phyloP scores from a whole-genome alignment of 2,888 invertebrate genomes.

The Ochropacha duplaris region DNA sequence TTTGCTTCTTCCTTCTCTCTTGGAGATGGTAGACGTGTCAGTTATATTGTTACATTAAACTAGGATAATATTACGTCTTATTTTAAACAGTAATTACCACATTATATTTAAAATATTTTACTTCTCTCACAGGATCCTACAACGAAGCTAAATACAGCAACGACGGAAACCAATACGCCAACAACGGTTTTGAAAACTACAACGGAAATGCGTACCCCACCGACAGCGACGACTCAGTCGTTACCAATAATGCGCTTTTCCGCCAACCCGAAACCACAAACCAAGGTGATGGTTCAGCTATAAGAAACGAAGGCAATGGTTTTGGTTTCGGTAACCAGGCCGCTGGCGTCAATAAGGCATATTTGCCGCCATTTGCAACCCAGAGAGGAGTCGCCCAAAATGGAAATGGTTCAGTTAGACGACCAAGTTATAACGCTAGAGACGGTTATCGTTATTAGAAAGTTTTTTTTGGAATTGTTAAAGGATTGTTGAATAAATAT shows the following conservation, averaged over 20 bases:
- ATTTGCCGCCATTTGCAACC: conserved; percentile 49
- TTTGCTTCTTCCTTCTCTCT: too few species aligned
- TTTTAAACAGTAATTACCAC: too few species aligned
- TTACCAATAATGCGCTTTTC: conserved; percentile 50
- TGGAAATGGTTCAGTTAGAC: conserved; percentile 28
- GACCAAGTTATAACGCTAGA: conserved; percentile 43
- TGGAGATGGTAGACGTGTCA: too few species aligned
- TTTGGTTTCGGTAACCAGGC: conserved; percentile 11
- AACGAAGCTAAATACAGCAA: conserved; percentile 58
- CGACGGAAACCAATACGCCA: conserved; percentile 30
- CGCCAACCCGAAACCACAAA: conserved; percentile 5
- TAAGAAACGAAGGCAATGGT: conserved; percentile 9
- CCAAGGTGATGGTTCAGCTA: background rate
- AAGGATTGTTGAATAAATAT: conserved; percentile 23
- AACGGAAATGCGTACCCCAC: conserved; percentile 18
- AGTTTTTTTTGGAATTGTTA: conserved; percentile 15
- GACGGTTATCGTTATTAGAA: conserved; percentile 52
- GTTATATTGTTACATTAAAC: too few species aligned
- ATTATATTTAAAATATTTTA: background rate
- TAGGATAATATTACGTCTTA: too few species aligned
- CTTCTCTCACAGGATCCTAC: conserved; percentile 56
- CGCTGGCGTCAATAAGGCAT: conserved; percentile 41
- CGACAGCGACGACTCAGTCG: conserved; percentile 46
- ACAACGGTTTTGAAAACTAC: conserved; percentile 23
- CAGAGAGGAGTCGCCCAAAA: conserved; percentile 13